Evolutionary conservation across 1,140 invertebrate genomes (phyloP).

Genomic region (Drosophila tani): DNA sequence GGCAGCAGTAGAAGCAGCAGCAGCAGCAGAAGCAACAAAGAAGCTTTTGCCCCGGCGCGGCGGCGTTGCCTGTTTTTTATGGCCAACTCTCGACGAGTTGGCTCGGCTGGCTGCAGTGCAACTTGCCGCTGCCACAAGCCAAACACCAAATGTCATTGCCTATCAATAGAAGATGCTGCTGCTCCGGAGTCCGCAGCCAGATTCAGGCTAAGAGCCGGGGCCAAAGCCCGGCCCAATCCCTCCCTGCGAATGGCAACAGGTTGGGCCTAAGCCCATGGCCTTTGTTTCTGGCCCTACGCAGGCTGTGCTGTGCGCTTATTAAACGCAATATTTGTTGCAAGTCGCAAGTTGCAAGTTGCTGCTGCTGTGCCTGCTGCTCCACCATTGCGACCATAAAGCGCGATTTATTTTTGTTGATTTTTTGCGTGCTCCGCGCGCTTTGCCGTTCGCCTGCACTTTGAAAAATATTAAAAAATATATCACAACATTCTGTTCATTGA

Average conservation of each 20-base stretch:
- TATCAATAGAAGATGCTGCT: slow-evolving; percentile 79
- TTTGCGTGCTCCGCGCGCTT: slow-evolving; percentile 62
- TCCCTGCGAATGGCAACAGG: slow-evolving; percentile 42
- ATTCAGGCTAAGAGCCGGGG: slow-evolving; percentile 31
- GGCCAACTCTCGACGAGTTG: slow-evolving; percentile 41
- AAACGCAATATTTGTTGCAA: slow-evolving; percentile 83
- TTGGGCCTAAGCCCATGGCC: slow-evolving; percentile 50
- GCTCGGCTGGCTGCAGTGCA: slow-evolving; percentile 14
- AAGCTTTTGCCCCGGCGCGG: slow-evolving; percentile 59
- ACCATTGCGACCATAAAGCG: slow-evolving; percentile 65
- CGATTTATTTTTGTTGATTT: slow-evolving; percentile 84
- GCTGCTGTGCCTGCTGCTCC: slow-evolving; percentile 15
- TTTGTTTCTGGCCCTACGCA: slow-evolving; percentile 72
- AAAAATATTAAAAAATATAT: slow-evolving; percentile 4
- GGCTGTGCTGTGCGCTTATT: slow-evolving; percentile 79
- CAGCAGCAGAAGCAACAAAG: slow-evolving; percentile 70
- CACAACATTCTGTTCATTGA: background rate
- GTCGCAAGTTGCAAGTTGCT: slow-evolving; percentile 47
- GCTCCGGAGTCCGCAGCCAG: slow-evolving; percentile 56
- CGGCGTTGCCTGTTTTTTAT: slow-evolving; percentile 69
- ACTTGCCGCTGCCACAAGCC: slow-evolving; percentile 70
- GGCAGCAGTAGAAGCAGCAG: slow-evolving; percentile 58
- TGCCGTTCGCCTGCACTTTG: slow-evolving; percentile 4
- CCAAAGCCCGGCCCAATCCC: slow-evolving; percentile 31
- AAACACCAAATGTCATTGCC: slow-evolving; percentile 83